Percentiles rank a stretch among this genome's conserved stretches.
phyloP scores from a whole-genome alignment of 2,797 vertebrate species.

The Pseudochaenichthys georgianus region DNA sequence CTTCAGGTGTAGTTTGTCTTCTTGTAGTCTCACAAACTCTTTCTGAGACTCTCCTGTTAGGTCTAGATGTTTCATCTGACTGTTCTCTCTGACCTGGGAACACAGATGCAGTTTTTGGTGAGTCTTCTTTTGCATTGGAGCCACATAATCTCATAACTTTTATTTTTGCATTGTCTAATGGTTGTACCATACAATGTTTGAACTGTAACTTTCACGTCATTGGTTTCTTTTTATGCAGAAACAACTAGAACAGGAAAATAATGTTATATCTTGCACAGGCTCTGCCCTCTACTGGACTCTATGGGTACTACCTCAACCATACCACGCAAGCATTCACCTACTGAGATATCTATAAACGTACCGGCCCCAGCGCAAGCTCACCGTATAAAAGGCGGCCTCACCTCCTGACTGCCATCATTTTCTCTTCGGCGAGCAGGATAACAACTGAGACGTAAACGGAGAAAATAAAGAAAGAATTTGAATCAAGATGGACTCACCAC shows the following conservation, averaged over 20 bases:
- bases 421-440: no score
- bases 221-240: background rate
- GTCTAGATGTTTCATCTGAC: constrained; percentile 67
- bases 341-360: no score
- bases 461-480: no score
- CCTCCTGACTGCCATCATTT: no score
- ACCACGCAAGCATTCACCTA: no score
- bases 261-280: no score
- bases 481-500: no score
- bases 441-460: no score
- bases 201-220: background rate
- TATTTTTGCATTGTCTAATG: background rate
- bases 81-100: constrained; percentile 80
- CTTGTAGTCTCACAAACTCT: constrained; percentile 83
- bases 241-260: background rate
- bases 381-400: no score
- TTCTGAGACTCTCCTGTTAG: constrained; percentile 75
- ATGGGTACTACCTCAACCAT: no score
- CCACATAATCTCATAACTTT: background rate
- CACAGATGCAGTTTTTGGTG: constrained; percentile 8
- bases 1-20: constrained; percentile 85
- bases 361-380: no score
- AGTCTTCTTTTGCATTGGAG: background rate
- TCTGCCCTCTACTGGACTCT: no score
- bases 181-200: background rate